These are phyloP conservation scores for Podabrus alpinus DNA, from an alignment of 2,888 invertebrate species.

Conservation along the genomic window DNA sequence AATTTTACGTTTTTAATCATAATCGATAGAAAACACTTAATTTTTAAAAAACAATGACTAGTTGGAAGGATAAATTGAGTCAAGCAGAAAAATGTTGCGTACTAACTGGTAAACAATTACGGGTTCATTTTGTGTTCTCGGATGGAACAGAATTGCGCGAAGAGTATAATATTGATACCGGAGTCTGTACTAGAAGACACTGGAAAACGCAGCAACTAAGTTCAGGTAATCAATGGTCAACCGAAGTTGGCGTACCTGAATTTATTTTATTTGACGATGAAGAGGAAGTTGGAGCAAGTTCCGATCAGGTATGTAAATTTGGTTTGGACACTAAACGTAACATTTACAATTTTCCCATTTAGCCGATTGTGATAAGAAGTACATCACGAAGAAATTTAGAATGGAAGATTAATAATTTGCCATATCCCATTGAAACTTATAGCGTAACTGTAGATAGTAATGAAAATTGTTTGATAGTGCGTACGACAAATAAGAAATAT, in stretches of 20 bases:
- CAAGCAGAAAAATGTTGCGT: neutral
- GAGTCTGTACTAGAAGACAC: neutral
- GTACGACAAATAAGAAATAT: slow-evolving; percentile 81
- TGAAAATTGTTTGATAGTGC: slow-evolving; percentile 66
- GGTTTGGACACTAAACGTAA: neutral
- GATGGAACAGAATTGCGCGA: neutral
- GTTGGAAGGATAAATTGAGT: neutral
- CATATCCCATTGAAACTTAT: slow-evolving; percentile 74
- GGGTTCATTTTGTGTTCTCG: neutral
- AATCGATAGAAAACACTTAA: neutral
- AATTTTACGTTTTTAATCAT: neutral
- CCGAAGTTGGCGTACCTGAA: neutral
- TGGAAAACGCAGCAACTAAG: neutral
- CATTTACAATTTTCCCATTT: slow-evolving; percentile 48
- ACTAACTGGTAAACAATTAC: neutral
- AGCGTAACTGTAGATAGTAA: slow-evolving; percentile 68
- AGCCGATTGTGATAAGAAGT: slow-evolving; percentile 72
- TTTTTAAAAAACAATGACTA: neutral
- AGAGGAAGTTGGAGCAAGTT: neutral
- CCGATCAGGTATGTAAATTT: neutral
- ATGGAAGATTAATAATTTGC: slow-evolving; percentile 81
- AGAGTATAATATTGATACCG: neutral
- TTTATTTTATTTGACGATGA: neutral
- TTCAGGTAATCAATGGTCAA: neutral
- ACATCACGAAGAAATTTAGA: slow-evolving; percentile 77